These are phyloP conservation scores for Periparus ater DNA, from an alignment of 2,797 vertebrate species.

Conservation along the genomic window DNA sequence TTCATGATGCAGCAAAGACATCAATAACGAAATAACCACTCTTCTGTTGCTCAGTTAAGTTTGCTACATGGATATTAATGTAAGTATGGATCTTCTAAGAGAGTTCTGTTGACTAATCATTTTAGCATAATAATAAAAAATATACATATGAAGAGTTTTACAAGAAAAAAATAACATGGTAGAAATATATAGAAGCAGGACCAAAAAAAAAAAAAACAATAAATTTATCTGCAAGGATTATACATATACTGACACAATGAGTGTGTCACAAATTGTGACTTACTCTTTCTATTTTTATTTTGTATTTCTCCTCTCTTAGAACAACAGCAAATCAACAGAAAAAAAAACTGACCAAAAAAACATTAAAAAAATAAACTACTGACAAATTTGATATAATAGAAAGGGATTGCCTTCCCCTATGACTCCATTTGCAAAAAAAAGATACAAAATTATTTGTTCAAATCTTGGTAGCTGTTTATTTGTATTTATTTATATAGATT, in stretches of 20 bases:
- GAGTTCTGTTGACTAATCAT: slow-evolving; percentile 49
- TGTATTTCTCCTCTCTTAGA: background rate
- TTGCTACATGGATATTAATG: slow-evolving; percentile 58
- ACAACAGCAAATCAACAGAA: background rate
- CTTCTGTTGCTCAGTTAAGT: slow-evolving; percentile 56
- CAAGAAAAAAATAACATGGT: background rate
- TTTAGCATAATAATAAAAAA: slow-evolving; percentile 26
- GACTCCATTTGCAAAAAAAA: background rate
- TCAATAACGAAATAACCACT: slow-evolving; percentile 57
- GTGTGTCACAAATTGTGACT: background rate
- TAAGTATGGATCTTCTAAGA: slow-evolving; percentile 51
- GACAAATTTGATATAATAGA: background rate
- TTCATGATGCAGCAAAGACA: slow-evolving; percentile 57
- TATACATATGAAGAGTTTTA: background rate
- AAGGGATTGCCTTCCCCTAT: background rate
- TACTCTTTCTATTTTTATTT: background rate
- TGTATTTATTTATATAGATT: background rate
- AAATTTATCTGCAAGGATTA: background rate
- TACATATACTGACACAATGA: background rate
- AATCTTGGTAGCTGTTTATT: background rate
- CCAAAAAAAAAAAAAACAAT: background rate
- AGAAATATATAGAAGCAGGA: background rate
- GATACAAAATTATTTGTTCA: background rate
- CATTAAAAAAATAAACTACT: background rate
- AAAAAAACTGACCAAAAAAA: background rate